Percentiles rank a stretch among this genome's conserved stretches.
Conservation (phyloP, 2,113 vertebrate genomes). For the Sinosuthora webbiana region DNA sequence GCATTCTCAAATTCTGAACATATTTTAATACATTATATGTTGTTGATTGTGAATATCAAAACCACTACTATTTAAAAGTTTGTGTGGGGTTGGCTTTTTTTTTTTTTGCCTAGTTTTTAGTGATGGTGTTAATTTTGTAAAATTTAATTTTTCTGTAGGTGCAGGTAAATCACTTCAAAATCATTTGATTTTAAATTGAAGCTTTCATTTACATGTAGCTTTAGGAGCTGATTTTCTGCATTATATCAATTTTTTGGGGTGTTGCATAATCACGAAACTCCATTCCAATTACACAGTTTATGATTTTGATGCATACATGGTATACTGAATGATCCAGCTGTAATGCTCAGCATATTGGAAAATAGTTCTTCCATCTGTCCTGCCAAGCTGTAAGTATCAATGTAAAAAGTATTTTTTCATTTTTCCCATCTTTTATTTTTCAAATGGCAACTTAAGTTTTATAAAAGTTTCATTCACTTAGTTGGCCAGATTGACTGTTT, state of each 20-base stretch:
- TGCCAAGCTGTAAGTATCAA: neutral
- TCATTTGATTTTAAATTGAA: neutral
- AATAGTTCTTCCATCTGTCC: neutral
- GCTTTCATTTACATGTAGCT: neutral
- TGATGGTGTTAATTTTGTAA: neutral
- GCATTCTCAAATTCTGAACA: neutral
- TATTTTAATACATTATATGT: neutral
- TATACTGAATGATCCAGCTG: slow-evolving; percentile 7
- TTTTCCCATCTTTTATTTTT: neutral
- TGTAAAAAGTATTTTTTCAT: neutral
- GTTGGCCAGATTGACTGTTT: neutral
- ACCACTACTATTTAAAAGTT: neutral
- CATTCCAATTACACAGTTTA: neutral
- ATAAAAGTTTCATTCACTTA: neutral
- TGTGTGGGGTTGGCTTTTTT: neutral
- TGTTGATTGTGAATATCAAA: neutral
- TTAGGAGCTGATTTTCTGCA: neutral
- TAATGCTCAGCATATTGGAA: slow-evolving; percentile 13
- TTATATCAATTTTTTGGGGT: fast-evolving
- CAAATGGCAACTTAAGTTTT: neutral
- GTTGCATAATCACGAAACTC: neutral
- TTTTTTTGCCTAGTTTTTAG: neutral
- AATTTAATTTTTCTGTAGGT: neutral
- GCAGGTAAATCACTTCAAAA: neutral
- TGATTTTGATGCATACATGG: neutral